Evolutionary conservation across 2,888 invertebrate species (phyloP).

Genomic region (Acanthosepion pharaonis): DNA sequence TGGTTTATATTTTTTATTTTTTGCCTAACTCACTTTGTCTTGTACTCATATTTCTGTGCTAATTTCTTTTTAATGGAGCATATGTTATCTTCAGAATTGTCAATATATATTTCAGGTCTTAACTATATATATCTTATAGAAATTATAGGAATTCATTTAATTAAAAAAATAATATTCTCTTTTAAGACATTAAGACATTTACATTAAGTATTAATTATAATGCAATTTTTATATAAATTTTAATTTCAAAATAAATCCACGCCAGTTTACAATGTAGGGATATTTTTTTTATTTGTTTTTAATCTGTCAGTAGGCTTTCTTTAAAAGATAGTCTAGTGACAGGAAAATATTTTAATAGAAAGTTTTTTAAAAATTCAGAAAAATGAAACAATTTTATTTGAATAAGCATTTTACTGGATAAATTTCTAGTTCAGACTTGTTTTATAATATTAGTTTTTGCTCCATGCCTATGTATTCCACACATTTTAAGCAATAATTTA

Average conservation of each 20-base stretch:
- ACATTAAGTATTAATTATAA: neutral
- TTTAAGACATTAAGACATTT: neutral
- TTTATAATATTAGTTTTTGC: neutral
- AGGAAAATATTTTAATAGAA: neutral
- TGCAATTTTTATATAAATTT: neutral
- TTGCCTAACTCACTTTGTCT: neutral
- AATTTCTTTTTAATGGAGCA: conserved; percentile 42
- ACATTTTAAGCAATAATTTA: neutral
- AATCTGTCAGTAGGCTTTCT: neutral
- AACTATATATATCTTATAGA: neutral
- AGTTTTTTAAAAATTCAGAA: neutral
- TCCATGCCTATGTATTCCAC: neutral
- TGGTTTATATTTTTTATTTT: neutral
- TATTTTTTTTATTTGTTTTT: neutral
- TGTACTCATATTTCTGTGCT: neutral
- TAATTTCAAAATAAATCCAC: neutral
- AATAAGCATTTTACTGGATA: neutral
- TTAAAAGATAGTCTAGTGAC: neutral
- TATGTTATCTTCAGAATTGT: neutral
- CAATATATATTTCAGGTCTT: neutral
- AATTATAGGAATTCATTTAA: neutral
- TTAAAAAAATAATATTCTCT: neutral
- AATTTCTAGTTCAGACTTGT: neutral
- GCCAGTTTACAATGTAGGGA: neutral
- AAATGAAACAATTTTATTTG: neutral